Evolutionary conservation across 2,113 vertebrate genomes (phyloP).

Genomic region (Melanocharis versteri): DNA sequence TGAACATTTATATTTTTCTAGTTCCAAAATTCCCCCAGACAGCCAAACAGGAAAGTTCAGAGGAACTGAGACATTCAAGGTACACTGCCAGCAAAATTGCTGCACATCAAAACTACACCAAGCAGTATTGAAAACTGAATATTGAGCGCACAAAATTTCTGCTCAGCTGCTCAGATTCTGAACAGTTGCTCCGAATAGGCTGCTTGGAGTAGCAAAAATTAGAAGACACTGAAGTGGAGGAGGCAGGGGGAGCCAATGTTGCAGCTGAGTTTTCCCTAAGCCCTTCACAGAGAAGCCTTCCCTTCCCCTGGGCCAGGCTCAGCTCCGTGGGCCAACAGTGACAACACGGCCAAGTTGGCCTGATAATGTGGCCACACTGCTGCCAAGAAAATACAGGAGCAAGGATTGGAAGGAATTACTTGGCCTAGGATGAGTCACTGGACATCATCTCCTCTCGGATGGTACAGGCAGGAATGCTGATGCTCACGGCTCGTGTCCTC

Average conservation of each 20-base stretch:
- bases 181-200: neutral
- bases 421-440: neutral
- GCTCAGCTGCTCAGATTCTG: neutral
- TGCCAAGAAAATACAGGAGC: neutral
- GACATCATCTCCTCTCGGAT: neutral
- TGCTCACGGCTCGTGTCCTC: neutral
- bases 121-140: neutral
- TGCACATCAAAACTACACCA: neutral
- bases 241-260: neutral
- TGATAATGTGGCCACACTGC: rapidly evolving
- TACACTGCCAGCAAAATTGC: neutral
- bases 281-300: neutral
- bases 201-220: neutral
- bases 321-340: neutral
- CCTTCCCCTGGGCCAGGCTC: too few relatives aligned
- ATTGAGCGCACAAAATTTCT: neutral
- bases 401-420: neutral
- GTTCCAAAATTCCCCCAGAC: neutral
- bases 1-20: neutral
- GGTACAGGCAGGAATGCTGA: neutral
- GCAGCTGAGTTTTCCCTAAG: neutral
- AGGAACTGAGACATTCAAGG: neutral
- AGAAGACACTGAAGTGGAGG: neutral
- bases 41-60: neutral
- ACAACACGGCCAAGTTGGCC: neutral